Conservation (phyloP, 2,888 invertebrate genomes). For the Sphecodes monilicornis region DNA sequence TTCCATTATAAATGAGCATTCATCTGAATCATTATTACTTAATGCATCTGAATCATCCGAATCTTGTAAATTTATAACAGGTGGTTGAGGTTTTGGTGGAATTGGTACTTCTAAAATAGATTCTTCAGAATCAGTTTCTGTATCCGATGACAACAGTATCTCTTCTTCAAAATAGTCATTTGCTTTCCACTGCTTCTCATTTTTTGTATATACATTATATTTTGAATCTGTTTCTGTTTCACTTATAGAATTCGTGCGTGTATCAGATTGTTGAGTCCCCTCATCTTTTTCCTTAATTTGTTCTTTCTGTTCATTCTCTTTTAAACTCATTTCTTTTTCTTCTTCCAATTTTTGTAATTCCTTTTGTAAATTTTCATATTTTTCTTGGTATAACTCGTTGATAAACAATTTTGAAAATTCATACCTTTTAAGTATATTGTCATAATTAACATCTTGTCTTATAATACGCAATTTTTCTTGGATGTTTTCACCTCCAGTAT, state of each 20-base stretch:
- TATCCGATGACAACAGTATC: constrained; percentile 20
- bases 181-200: constrained; percentile 25
- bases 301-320: not conserved
- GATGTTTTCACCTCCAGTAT: not conserved
- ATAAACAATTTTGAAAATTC: constrained; percentile 42
- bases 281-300: not conserved
- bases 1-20: not conserved
- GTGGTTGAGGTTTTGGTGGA: constrained; percentile 80
- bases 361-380: constrained; percentile 25
- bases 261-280: not conserved
- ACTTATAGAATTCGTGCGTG: not conserved
- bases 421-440: constrained; percentile 35
- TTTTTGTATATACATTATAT: constrained; percentile 38
- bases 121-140: constrained; percentile 74
- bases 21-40: not conserved
- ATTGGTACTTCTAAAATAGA: constrained; percentile 82
- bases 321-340: not conserved
- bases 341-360: constrained; percentile 15
- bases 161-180: constrained; percentile 13
- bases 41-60: constrained; percentile 67
- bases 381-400: constrained; percentile 43
- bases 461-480: not conserved
- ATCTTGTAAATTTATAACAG: constrained; percentile 77
- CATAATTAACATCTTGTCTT: not conserved
- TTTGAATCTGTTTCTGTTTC: constrained; percentile 30